Conservation (phyloP, 2,113 vertebrate genomes). For the Thunnus thynnus region DNA sequence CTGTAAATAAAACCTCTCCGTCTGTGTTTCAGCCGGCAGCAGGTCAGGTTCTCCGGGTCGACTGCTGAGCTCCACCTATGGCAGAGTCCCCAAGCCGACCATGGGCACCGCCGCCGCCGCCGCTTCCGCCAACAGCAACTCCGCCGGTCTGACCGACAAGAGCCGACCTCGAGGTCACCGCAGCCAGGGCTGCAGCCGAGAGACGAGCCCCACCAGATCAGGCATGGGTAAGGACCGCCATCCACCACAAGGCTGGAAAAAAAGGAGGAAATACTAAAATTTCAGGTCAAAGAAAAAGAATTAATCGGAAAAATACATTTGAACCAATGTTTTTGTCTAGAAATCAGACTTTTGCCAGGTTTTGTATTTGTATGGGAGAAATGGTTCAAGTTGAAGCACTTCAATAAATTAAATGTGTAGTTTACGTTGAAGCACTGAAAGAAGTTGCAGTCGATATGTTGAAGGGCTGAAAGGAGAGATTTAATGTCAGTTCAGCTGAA, state of each 20-base stretch:
- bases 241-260: not conserved
- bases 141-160: conserved; percentile 81
- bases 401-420: too few species aligned
- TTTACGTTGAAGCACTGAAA: too few species aligned
- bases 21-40: conserved; percentile 89
- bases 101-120: conserved; percentile 80
- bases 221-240: conserved; percentile 87
- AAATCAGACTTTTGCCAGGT: too few species aligned
- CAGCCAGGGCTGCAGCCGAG: conserved; percentile 96
- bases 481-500: too few species aligned
- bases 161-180: conserved; percentile 90
- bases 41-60: conserved; percentile 95
- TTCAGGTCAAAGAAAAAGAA: not conserved
- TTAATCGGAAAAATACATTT: too few species aligned
- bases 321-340: too few species aligned
- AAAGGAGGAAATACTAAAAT: not conserved
- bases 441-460: too few species aligned
- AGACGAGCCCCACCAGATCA: conserved; percentile 92
- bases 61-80: conserved; percentile 89
- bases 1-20: too few species aligned
- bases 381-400: too few species aligned
- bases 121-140: conserved; percentile 76
- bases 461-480: too few species aligned
- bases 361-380: too few species aligned
- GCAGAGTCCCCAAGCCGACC: conserved; percentile 83